These are phyloP conservation scores for Ceraclea dissimilis DNA, from an alignment of 2,888 invertebrate species.

Conservation along the genomic window DNA sequence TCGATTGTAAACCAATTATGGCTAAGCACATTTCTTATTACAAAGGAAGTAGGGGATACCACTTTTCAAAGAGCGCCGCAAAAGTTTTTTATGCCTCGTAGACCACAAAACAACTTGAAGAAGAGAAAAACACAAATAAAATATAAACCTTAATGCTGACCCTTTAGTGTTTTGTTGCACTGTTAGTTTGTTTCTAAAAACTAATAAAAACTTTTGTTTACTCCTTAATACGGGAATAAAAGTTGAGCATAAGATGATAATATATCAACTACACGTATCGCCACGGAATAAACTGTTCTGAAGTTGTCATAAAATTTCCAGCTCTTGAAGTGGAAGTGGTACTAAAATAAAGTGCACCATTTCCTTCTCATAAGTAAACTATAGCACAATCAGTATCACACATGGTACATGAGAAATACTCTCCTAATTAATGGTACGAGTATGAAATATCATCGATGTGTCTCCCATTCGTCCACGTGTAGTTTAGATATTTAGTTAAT, in stretches of 20 bases:
- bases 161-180: neutral
- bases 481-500: no score
- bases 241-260: neutral
- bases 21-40: slow-evolving; percentile 5
- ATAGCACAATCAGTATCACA: no score
- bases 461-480: no score
- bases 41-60: neutral
- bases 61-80: slow-evolving; percentile 1
- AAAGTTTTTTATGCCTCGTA: slow-evolving; percentile 4
- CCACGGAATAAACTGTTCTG: neutral
- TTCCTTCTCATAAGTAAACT: no score
- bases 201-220: slow-evolving; percentile 1
- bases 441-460: no score
- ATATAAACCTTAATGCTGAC: slow-evolving; percentile 5
- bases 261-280: neutral
- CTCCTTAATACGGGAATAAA: neutral
- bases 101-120: slow-evolving; percentile 14
- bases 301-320: neutral
- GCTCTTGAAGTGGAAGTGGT: neutral
- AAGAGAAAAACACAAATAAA: slow-evolving; percentile 12
- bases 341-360: no score
- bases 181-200: neutral
- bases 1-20: slow-evolving; percentile 14
- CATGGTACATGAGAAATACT: no score
- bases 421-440: no score